A percentile compares a stretch with the other conserved stretches of the same genome.
Evolutionary conservation across 2,797 vertebrate species (phyloP).

Genomic region (Pygocentrus nattereri): DNA sequence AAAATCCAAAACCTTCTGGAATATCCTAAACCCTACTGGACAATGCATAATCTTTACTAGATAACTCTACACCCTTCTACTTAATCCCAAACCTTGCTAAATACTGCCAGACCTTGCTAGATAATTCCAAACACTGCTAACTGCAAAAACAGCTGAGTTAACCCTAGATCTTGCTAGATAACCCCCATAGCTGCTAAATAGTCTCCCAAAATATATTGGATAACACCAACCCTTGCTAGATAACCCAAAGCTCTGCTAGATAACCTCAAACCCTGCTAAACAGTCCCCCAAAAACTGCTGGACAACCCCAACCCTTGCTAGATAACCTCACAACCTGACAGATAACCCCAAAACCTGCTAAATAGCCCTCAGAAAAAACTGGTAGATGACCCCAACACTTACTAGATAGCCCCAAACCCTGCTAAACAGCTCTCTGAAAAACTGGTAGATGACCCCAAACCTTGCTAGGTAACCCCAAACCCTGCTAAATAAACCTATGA

Average conservation of each 20-base stretch:
- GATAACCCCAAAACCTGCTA: background rate
- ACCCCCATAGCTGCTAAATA: background rate
- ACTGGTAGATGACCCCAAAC: background rate
- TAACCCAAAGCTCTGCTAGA: slow-evolving; percentile 9
- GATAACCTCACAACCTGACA: background rate
- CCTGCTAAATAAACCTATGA: background rate
- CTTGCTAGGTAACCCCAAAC: background rate
- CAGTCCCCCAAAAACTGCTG: background rate
- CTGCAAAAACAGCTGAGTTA: background rate
- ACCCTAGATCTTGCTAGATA: background rate
- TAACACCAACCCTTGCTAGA: background rate
- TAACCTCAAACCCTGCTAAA: background rate
- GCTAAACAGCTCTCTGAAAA: slow-evolving; percentile 2
- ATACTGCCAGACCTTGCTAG: background rate
- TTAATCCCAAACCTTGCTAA: background rate
- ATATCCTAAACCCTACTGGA: background rate
- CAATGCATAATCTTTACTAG: background rate
- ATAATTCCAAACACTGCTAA: background rate
- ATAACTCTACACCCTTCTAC: background rate
- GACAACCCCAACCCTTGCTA: background rate
- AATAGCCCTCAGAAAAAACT: no score
- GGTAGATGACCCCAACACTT: no score
- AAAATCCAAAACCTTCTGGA: no score
- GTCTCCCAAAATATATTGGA: background rate
- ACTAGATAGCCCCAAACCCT: background rate